These are phyloP conservation scores for Phrixothrix hirtus DNA, from an alignment of 2,888 invertebrate species.

Conservation along the genomic window DNA sequence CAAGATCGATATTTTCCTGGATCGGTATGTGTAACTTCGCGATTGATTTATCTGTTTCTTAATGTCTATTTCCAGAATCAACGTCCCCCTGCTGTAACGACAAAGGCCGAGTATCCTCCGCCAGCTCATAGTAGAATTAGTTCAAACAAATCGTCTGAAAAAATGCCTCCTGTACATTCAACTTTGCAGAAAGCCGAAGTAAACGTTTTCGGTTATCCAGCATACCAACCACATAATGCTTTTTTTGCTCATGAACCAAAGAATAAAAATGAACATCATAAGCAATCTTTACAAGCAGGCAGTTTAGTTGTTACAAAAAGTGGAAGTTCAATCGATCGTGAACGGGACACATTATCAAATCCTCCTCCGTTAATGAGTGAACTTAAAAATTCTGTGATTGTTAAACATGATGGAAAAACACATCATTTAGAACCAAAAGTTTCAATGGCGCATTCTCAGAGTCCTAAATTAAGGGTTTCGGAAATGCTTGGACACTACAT, in stretches of 20 bases:
- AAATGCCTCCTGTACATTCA: slow-evolving; percentile 43
- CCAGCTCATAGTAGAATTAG: slow-evolving; percentile 54
- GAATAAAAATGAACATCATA: slow-evolving; percentile 61
- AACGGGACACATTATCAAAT: slow-evolving; percentile 60
- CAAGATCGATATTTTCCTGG: slow-evolving; percentile 47
- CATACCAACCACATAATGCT: slow-evolving; percentile 58
- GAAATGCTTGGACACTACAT: slow-evolving; percentile 63
- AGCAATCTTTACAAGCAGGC: slow-evolving; percentile 42
- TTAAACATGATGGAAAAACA: slow-evolving; percentile 73
- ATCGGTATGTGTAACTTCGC: slow-evolving; percentile 13
- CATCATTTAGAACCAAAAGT: slow-evolving; percentile 61
- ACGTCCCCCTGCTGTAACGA: slow-evolving; percentile 52
- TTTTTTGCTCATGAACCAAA: slow-evolving; percentile 63
- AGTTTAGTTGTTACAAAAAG: slow-evolving; percentile 53
- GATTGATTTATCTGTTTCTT: background rate
- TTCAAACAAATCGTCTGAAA: slow-evolving; percentile 47
- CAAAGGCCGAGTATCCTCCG: slow-evolving; percentile 57
- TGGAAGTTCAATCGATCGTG: slow-evolving; percentile 47
- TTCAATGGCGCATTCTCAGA: slow-evolving; percentile 62
- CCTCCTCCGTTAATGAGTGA: slow-evolving; percentile 71
- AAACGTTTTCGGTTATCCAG: slow-evolving; percentile 69
- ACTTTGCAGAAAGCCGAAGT: slow-evolving; percentile 66
- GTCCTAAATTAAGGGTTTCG: slow-evolving; percentile 61
- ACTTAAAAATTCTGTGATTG: slow-evolving; percentile 76
- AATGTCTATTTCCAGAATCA: slow-evolving; percentile 40